Evolutionary conservation across 1,140 invertebrate species (phyloP), one percentile per base, ranked within the genome.

Genomic region (Drosophila lowei): DNA sequence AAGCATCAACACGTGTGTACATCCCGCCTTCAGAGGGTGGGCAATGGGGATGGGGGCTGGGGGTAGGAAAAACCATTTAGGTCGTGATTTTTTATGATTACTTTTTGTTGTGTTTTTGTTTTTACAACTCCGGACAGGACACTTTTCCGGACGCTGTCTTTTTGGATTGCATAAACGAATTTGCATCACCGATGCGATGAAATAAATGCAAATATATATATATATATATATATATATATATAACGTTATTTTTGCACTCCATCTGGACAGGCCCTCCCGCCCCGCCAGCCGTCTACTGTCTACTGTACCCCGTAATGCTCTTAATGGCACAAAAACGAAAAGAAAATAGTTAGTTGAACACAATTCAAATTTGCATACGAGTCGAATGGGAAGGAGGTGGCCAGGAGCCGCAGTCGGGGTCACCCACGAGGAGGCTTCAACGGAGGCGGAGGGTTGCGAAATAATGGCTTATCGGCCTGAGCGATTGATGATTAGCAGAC

Each of bases 131-230:
- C 62, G 46, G 43, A 43, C 23, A 42, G 46, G 42, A 43, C 38
- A 42, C 41, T 38, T 47, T 60, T 60, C 38, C 48, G 58, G 58
- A 53, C 16, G 21, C 23, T 42, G 6, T 23, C 8, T 8, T 23
- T 9, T 15, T 46, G 60, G 34, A 57, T 38, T 63, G 73, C 54
- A 77, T 75, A 67, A 72, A 70, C 64, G 61, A 63, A 81, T 81
- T 81, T 81, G 61, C 58, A 72, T 81, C 72, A 46, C 43, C 59
- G 64, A 71, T 48, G 64, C 65, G 48, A 38, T 64, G 66, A 59
- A 72, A 77, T 72, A 85, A 74, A 83, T 81, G 72, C 59, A 54
- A 66, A 43, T 65, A 73, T 81, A 78, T 83, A 78, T 73, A 53
- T 47, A 61, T 71, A 71, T 84, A 54, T 47, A 61, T 71, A 71